Conservation (phyloP, 2,797 vertebrate species). For the Momotus momota region DNA sequence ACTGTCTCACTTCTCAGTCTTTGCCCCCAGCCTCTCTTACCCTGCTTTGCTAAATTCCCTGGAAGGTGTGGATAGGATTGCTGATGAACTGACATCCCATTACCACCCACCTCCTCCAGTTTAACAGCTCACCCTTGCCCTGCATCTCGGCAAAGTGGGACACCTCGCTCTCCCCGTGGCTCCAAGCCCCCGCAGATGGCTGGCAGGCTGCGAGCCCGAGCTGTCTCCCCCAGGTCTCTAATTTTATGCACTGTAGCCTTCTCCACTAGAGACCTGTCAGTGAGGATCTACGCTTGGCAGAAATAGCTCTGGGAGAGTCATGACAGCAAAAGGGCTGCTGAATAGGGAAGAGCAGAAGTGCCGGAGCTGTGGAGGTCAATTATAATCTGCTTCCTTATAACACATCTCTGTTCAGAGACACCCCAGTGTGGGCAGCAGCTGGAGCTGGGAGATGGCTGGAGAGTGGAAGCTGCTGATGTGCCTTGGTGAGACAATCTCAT, state of each 20-base stretch:
- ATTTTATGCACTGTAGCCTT: neutral
- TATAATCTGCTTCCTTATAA: neutral
- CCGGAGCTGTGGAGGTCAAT: neutral
- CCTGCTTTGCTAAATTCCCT: neutral
- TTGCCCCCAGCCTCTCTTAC: neutral
- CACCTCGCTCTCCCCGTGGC: neutral
- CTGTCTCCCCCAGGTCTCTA: neutral
- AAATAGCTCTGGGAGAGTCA: neutral
- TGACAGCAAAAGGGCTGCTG: neutral
- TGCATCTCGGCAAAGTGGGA: fast-evolving
- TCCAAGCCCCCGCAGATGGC: neutral
- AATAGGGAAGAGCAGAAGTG: neutral
- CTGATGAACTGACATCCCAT: neutral
- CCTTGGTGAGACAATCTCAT: neutral
- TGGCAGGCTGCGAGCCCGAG: neutral
- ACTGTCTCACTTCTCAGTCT: neutral
- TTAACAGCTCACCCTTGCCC: neutral
- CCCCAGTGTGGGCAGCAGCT: neutral
- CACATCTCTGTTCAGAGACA: neutral
- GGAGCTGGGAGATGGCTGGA: neutral
- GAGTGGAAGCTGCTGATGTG: neutral
- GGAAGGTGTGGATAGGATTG: neutral
- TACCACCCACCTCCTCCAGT: neutral
- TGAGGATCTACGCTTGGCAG: neutral
- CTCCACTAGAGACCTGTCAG: neutral